Conservation (phyloP, 2,888 invertebrate species). For the Pseudolycoriella hygida region DNA sequence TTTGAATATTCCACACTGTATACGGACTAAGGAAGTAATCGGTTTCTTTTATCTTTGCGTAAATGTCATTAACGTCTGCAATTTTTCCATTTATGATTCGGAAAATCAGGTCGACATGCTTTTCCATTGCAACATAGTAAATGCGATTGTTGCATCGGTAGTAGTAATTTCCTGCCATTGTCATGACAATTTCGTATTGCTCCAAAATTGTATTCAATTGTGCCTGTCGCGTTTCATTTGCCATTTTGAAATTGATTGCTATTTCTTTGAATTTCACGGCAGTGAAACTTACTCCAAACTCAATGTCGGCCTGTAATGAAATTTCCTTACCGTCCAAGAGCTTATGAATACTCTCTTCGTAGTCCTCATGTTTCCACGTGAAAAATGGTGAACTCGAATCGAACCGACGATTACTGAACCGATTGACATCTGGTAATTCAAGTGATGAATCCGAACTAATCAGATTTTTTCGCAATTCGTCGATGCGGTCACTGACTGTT, state of each 20-base stretch:
- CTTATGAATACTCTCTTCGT: not conserved
- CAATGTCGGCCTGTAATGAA: not conserved
- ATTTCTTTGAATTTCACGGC: constrained; percentile 1
- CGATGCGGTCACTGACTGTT: not conserved
- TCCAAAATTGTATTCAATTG: not conserved
- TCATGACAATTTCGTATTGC: not conserved
- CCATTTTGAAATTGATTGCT: not conserved
- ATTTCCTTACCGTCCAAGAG: not conserved
- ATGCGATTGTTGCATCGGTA: not conserved
- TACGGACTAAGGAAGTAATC: constrained; percentile 1
- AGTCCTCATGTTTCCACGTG: not conserved
- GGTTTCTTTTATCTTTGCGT: not conserved
- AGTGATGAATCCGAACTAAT: not conserved
- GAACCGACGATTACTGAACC: not conserved
- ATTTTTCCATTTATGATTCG: not conserved
- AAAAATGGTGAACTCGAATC: not conserved
- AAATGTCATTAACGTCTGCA: not conserved
- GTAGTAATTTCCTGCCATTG: not conserved
- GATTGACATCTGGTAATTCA: not conserved
- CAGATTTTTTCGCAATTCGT: not conserved
- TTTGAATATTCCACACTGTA: not conserved
- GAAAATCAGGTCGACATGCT: not conserved
- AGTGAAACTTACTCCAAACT: not conserved
- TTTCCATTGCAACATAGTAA: not conserved
- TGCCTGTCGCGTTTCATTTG: not conserved